Percentiles rank a stretch among this genome's conserved stretches.
These are phyloP conservation scores for Lepisosteus oculatus DNA, from an alignment of 2,113 vertebrate species.

Conservation along the genomic window DNA sequence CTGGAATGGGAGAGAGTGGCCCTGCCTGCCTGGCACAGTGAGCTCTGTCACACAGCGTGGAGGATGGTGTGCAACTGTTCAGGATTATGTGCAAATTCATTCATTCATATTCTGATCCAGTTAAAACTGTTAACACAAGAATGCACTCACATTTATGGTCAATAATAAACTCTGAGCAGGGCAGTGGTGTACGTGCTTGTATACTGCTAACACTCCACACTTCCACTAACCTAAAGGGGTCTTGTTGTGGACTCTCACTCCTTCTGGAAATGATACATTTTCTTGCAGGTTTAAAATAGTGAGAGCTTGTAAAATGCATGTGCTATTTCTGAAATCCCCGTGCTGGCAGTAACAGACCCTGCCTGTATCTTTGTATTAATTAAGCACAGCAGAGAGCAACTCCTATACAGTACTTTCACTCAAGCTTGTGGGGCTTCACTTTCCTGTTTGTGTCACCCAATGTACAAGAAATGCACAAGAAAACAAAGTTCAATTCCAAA, in stretches of 20 bases:
- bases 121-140: background rate
- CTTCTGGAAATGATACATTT: background rate
- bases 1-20: background rate
- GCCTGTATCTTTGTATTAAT: background rate
- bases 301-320: background rate
- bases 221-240: too few species aligned
- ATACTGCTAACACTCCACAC: too few species aligned
- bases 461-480: too few species aligned
- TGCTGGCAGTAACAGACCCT: background rate
- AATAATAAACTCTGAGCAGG: too few species aligned
- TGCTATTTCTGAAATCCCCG: constrained; percentile 5
- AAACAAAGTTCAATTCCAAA: too few species aligned
- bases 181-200: too few species aligned
- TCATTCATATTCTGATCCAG: constrained; percentile 23
- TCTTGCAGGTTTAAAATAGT: background rate
- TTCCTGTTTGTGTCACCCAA: too few species aligned
- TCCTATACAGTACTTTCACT: too few species aligned
- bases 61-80: constrained; percentile 10
- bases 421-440: too few species aligned
- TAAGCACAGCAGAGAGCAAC: too few species aligned
- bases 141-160: background rate
- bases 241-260: background rate
- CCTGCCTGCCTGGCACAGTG: too few species aligned
- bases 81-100: constrained; percentile 31
- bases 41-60: constrained; percentile 1